These are phyloP conservation scores for Anagrus nilaparvatae DNA, from an alignment of 1,140 invertebrate genomes.

Conservation along the genomic window DNA sequence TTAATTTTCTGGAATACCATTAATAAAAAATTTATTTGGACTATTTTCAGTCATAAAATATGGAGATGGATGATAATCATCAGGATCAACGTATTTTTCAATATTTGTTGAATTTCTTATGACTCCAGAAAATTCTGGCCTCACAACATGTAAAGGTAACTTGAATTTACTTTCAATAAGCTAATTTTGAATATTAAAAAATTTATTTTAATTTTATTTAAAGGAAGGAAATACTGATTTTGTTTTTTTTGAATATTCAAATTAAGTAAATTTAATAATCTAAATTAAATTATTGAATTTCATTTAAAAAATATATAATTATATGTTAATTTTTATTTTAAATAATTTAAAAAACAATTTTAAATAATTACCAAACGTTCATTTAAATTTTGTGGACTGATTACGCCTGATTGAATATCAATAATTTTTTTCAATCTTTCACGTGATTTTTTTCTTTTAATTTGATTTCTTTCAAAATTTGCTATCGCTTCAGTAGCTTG, in stretches of 20 bases:
- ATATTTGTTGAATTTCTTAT: slow-evolving; percentile 45
- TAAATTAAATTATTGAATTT: slow-evolving; percentile 4
- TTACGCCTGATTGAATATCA: slow-evolving; percentile 46
- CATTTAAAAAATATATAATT: too few species aligned
- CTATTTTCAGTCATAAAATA: slow-evolving; percentile 57
- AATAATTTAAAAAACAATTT: too few species aligned
- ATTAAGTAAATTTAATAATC: too few species aligned
- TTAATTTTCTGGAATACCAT: slow-evolving; percentile 23
- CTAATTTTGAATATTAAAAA: slow-evolving; percentile 29
- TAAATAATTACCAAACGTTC: slow-evolving; percentile 48
- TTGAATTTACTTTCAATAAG: slow-evolving; percentile 52
- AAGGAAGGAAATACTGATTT: too few species aligned
- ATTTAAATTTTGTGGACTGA: slow-evolving; percentile 45
- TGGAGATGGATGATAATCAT: slow-evolving; percentile 49
- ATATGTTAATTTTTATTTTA: too few species aligned
- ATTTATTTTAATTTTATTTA: neutral
- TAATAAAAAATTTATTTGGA: slow-evolving; percentile 50
- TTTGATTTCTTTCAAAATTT: slow-evolving; percentile 52
- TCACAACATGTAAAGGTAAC: slow-evolving; percentile 51
- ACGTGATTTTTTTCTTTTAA: slow-evolving; percentile 43
- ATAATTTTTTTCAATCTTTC: slow-evolving; percentile 44
- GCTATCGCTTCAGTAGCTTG: slow-evolving; percentile 56
- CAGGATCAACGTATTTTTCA: slow-evolving; percentile 44
- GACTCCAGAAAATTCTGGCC: slow-evolving; percentile 52
- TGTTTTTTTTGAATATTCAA: too few species aligned